A percentile compares a stretch with the other conserved stretches of the same genome.
These are phyloP conservation scores for Nibea coibor DNA, from an alignment of 2,113 vertebrate genomes.

Conservation along the genomic window DNA sequence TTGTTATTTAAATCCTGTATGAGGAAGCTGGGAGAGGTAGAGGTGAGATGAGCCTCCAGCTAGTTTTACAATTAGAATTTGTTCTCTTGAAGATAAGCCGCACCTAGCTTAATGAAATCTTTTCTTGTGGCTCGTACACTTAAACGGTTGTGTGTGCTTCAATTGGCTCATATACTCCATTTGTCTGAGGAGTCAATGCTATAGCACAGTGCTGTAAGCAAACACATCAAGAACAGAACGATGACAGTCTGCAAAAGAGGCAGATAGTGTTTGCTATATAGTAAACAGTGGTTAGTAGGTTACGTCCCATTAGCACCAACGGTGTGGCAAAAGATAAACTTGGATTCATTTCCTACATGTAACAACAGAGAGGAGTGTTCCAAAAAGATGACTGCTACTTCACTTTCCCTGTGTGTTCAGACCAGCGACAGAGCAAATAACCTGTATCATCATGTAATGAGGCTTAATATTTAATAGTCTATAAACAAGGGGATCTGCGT, in stretches of 20 bases:
- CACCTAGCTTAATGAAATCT: constrained; percentile 13
- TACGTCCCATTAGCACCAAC: not conserved
- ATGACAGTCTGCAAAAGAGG: not conserved
- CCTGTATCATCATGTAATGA: not conserved
- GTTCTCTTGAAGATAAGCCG: constrained; percentile 33
- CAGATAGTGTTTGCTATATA: not conserved
- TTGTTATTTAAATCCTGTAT: constrained; percentile 25
- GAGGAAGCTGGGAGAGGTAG: not conserved
- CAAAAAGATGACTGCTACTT: not conserved
- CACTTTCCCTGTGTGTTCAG: not conserved
- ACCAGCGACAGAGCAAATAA: not conserved
- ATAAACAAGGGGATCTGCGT: not conserved
- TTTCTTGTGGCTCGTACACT: constrained; percentile 22
- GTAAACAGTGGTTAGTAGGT: too few relatives aligned
- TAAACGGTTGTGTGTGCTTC: not conserved
- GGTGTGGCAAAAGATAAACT: not conserved
- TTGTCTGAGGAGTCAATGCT: not conserved
- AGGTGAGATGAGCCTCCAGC: constrained; percentile 16
- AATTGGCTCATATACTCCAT: not conserved
- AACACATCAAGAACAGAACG: not conserved
- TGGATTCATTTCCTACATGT: not conserved
- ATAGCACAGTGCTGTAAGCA: not conserved
- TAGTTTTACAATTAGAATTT: constrained; percentile 23
- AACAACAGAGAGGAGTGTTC: not conserved
- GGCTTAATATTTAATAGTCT: not conserved